Base-by-base conservation (phyloP, 2,888 invertebrate genomes). In the Amiota mariae region DNA sequence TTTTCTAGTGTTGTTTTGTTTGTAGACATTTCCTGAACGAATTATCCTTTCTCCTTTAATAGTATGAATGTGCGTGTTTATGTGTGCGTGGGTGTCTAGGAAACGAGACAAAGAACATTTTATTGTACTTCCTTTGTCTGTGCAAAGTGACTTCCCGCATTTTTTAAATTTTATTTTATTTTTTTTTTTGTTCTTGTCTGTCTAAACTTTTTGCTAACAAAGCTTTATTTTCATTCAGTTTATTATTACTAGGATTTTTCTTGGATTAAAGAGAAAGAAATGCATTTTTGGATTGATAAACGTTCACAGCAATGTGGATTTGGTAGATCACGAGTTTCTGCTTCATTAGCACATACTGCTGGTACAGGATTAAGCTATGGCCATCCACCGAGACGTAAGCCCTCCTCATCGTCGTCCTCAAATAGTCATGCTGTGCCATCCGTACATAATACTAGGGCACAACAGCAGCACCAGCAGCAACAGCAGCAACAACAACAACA, bases 251-350 rank as follows among this genome's bases (percentile, higher is more conserved):
- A 15, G 8, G 11, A 47, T 48, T n/a, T 15, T 15, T 15, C 18
- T 13, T 64, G n/a, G 1, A n/a, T 59, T 20, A 59, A 18, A 59
- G 12, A 59, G 59, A 59, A 15, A 12, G 75, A 64, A 49, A 95
- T 95, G 95, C 95, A 95, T 94, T 95, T 95, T 92, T 95, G 95
- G 95, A 95, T 95, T 89, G 94, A 95, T 90, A 95, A 95, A 91
- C 94, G 94, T 87, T 93, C 94, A 89, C 94, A 94, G 90, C 91
- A 92, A 91, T 94, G 94, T 91, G 93, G 94, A 83, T 94, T 94
- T 87, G 94, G 94, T 86, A 92, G 94, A 86, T 93, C 93, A 83
- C 92, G 93, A 79, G 92, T 94, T 79, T 93, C 94, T 78, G 92
- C 94, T 73, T 93, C 94, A 57, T 88, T 94, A 80, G 93, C 93